These are phyloP conservation scores for Drosophila santomea DNA, from an alignment of 1,140 invertebrate genomes.

Conservation along the genomic window DNA sequence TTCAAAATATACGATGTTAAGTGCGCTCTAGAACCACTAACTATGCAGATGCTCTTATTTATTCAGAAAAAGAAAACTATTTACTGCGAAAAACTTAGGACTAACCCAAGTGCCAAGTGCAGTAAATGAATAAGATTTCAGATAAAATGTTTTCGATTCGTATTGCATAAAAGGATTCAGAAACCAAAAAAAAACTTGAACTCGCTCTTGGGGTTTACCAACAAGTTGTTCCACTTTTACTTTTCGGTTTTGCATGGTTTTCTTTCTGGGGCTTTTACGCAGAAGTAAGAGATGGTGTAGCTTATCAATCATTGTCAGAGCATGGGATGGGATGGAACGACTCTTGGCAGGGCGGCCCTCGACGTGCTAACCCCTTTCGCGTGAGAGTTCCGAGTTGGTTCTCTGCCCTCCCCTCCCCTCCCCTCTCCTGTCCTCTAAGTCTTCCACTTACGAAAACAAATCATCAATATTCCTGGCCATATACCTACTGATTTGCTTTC, in stretches of 20 bases:
- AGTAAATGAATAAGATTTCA: background rate
- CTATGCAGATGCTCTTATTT: too few species aligned
- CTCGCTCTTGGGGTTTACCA: constrained; percentile 28
- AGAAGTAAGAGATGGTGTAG: constrained; percentile 75
- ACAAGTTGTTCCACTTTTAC: constrained; percentile 73
- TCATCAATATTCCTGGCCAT: constrained; percentile 63
- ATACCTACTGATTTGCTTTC: constrained; percentile 61
- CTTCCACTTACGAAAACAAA: constrained; percentile 58
- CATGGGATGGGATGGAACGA: constrained; percentile 50
- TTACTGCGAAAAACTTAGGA: too few species aligned
- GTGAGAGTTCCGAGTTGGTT: constrained; percentile 51
- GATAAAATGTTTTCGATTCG: background rate
- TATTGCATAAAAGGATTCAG: background rate
- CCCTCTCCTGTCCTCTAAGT: constrained; percentile 2
- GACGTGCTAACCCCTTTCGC: constrained; percentile 66
- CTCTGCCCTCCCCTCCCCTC: constrained; percentile 8
- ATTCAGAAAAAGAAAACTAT: too few species aligned
- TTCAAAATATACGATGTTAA: too few species aligned
- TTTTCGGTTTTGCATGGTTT: constrained; percentile 48
- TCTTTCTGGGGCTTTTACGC: constrained; percentile 57
- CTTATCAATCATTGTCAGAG: constrained; percentile 82
- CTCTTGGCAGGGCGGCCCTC: constrained; percentile 57
- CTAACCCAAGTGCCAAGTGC: too few species aligned
- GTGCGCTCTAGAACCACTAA: too few species aligned
- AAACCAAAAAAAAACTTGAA: constrained; percentile 24